Conservation (phyloP, 2,113 vertebrate genomes). For the Gorilla gorilla region DNA sequence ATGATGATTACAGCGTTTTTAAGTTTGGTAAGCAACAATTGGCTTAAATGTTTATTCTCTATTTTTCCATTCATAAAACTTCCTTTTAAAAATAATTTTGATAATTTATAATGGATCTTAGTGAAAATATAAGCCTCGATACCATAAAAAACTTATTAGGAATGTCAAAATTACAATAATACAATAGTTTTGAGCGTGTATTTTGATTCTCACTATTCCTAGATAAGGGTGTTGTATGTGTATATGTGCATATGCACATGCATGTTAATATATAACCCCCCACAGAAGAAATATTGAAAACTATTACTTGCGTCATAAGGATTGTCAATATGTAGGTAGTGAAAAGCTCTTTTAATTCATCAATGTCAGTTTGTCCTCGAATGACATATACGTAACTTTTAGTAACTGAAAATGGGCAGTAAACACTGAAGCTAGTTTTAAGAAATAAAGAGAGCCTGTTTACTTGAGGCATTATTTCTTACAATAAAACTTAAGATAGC, state of each 20-base stretch:
- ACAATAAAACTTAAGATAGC: constrained; percentile 21
- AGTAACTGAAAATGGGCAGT: background rate
- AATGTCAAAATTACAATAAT: background rate
- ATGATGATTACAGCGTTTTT: background rate
- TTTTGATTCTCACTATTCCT: background rate
- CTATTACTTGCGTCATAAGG: background rate
- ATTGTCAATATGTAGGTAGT: background rate
- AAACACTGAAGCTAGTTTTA: constrained; percentile 2
- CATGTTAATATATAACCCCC: background rate
- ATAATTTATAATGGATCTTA: background rate
- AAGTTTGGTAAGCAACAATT: background rate
- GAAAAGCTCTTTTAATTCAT: background rate
- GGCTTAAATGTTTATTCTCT: background rate
- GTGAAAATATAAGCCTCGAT: background rate
- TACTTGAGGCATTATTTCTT: constrained; percentile 37
- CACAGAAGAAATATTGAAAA: background rate
- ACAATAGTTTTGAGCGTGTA: background rate
- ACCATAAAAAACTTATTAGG: background rate
- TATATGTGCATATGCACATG: background rate
- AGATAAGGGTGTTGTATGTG: background rate
- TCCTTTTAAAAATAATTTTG: constrained; percentile 8
- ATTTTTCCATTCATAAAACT: background rate
- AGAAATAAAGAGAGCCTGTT: constrained; percentile 10
- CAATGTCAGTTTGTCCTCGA: background rate
- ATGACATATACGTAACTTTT: constrained; percentile 35